phyloP scores from a whole-genome alignment of 2,797 vertebrate species.

The Enteromius radiatus region DNA sequence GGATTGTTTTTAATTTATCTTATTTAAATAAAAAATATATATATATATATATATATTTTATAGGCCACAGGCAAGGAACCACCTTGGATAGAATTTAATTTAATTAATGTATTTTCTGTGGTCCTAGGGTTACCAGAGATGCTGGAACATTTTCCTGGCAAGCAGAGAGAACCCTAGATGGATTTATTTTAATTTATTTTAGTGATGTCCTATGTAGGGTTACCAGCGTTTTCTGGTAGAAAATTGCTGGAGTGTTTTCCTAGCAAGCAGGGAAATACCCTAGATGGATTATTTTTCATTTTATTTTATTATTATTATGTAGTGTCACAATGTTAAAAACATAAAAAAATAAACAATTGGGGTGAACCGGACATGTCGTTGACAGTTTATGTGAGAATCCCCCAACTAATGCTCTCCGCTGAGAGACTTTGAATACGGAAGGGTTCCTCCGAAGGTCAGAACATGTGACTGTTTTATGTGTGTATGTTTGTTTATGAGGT shows the following conservation, averaged over 20 bases:
- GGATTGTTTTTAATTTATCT: neutral
- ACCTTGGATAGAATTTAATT: too few relatives aligned
- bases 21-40: too few relatives aligned
- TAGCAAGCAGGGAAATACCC: neutral
- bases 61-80: too few relatives aligned
- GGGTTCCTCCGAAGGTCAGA: constrained; percentile 49
- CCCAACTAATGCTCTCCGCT: neutral
- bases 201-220: neutral
- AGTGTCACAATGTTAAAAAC: neutral
- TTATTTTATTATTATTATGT: neutral
- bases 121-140: too few relatives aligned
- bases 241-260: neutral
- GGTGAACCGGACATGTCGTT: neutral
- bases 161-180: neutral
- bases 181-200: neutral
- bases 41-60: too few relatives aligned
- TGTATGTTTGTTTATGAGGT: constrained; percentile 55
- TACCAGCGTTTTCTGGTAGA: neutral
- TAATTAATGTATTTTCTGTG: too few relatives aligned
- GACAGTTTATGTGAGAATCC: constrained; percentile 12
- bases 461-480: constrained; percentile 33
- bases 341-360: neutral
- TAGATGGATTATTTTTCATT: neutral
- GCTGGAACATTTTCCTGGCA: too few relatives aligned
- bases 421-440: constrained; percentile 3